Base-by-base conservation (phyloP, 2,888 invertebrate species). In the Machimus rusticus region DNA sequence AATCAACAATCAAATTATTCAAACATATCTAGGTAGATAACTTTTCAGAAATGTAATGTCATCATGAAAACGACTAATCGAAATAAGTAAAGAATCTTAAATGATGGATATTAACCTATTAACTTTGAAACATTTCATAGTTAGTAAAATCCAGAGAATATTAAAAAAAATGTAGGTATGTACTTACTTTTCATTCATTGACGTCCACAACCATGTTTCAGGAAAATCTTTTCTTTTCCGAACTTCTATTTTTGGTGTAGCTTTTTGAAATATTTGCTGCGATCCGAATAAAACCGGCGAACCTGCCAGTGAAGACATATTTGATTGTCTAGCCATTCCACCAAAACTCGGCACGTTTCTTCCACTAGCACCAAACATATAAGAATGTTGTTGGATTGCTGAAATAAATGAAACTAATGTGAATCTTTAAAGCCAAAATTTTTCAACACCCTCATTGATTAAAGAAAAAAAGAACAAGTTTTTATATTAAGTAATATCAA, bases 181-280 rank as follows among this genome's bases (percentile, higher is more conserved):
- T 78, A 46, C 43, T 43, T 23, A 78, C 78, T 23, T 43, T 28
- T 43, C 39, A 9, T 19, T n/a, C 12, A 46, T 6, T 9, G 74
- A 43, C 9, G 46, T 16, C 85, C 74, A 74, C 14, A 87, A n/a
- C 87, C 86, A 87, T 14, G 81, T 78, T 34, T 84, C 77, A n/a
- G 87, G 84, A 39, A 88, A 88, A 34, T 87, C 87, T 31, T 66
- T 66, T 66, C 66, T 66, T 66, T 66, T 66, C 23, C 66, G 23
- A 14, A 28, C 8, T 23, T 23, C 66, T 8, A 66, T 2, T 66
- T 8, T 28, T 66, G 19, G 23, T 66, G 19, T 6, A 19, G 19
- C n/a, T 8, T 51, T 6, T 51, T 51, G 2, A 5, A 19, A 51
- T 6, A 0, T 16, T 51, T 51, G 51, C 6, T 51, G n/a, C 1